These are phyloP conservation scores for Erithacus rubecula DNA, from an alignment of 2,797 vertebrate genomes.

Conservation along the genomic window DNA sequence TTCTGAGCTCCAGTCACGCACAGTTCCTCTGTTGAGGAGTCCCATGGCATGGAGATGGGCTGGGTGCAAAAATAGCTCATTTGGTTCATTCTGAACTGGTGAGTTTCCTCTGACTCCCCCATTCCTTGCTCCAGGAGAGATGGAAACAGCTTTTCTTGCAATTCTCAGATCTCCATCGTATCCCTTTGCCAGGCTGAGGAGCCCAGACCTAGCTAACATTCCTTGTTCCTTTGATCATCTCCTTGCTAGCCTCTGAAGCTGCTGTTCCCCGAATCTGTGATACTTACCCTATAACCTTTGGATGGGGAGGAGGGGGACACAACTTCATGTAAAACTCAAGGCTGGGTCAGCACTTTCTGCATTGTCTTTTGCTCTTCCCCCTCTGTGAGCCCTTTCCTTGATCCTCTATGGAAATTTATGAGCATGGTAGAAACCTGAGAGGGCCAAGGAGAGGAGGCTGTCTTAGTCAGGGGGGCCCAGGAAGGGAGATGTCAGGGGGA, in stretches of 20 bases:
- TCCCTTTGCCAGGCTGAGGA: not conserved
- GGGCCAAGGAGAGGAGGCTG: not conserved
- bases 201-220: not conserved
- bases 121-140: not conserved
- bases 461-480: not conserved
- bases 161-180: not conserved
- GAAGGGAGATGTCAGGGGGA: not conserved
- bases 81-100: not conserved
- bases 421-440: not conserved
- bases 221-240: not conserved
- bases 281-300: not conserved
- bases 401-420: not conserved
- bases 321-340: not conserved
- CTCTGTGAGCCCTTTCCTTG: not conserved
- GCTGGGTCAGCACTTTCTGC: not conserved
- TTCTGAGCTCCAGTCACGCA: not conserved
- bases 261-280: not conserved
- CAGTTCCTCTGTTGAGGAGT: not conserved
- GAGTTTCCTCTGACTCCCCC: not conserved
- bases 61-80: not conserved
- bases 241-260: not conserved
- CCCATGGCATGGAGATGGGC: not conserved
- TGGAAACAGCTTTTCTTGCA: not conserved
- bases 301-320: not conserved
- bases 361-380: not conserved